Evolutionary conservation across 2,888 invertebrate genomes (phyloP).

Genomic region (Hypolimnas misippus): DNA sequence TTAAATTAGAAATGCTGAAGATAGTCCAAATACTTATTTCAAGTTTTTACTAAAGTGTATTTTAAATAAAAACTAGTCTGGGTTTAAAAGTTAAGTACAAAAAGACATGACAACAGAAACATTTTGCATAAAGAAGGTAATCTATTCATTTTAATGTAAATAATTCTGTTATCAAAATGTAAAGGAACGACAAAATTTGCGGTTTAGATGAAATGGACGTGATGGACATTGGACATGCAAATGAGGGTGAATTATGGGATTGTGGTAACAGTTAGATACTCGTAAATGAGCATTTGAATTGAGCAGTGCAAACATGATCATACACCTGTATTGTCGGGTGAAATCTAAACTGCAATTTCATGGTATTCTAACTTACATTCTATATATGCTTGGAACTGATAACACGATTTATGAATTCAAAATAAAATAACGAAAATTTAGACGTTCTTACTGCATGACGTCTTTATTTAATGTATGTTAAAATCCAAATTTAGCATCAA

Average conservation of each 20-base stretch:
- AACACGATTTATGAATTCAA: not conserved
- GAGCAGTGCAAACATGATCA: conserved; percentile 23
- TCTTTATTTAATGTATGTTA: not conserved
- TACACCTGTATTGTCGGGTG: conserved; percentile 21
- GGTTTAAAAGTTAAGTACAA: too few relatives aligned
- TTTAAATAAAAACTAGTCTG: too few relatives aligned
- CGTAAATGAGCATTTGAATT: conserved; percentile 16
- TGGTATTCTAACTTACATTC: conserved; percentile 13
- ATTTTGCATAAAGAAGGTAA: too few relatives aligned
- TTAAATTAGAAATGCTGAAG: too few relatives aligned
- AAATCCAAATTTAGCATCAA: conserved; percentile 22
- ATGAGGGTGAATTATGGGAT: conserved; percentile 14
- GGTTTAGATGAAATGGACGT: conserved; percentile 19
- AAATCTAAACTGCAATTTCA: conserved; percentile 34
- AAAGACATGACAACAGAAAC: too few relatives aligned
- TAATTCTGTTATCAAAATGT: conserved; percentile 5
- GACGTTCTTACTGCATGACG: not conserved
- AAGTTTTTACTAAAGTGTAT: too few relatives aligned
- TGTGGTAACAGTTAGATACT: conserved; percentile 13
- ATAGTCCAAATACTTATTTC: too few relatives aligned
- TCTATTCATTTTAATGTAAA: not conserved
- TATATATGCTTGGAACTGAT: not conserved
- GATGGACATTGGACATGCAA: conserved; percentile 10
- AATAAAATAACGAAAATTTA: not conserved
- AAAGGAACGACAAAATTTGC: conserved; percentile 10